A percentile compares a stretch with the other conserved stretches of the same genome.
These are phyloP conservation scores for Macaca fascicularis DNA, from an alignment of 2,113 vertebrate species.

Conservation along the genomic window T2T-MFA8v1.1 NC_088389.1:82978501-82979000, in stretches of 20 bases:
- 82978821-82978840: neutral
- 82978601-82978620: no score
- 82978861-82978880: constrained; percentile 9
- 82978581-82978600: neutral
- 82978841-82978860: neutral
- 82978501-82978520: neutral
- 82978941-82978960: neutral
- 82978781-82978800: neutral
- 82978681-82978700: neutral
- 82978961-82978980: neutral
- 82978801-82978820: neutral
- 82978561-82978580: neutral
- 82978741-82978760: neutral
- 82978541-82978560: neutral
- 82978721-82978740: neutral
- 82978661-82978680: neutral
- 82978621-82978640: neutral
- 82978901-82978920: neutral
- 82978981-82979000: neutral
- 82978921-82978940: neutral
- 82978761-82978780: neutral
- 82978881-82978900: neutral
- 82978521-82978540: neutral
- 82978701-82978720: neutral
- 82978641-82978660: neutral